Evolutionary conservation across 2,888 invertebrate genomes (phyloP), one percentile per base, ranked within the genome.

Genomic region (Abrostola tripartita): DNA sequence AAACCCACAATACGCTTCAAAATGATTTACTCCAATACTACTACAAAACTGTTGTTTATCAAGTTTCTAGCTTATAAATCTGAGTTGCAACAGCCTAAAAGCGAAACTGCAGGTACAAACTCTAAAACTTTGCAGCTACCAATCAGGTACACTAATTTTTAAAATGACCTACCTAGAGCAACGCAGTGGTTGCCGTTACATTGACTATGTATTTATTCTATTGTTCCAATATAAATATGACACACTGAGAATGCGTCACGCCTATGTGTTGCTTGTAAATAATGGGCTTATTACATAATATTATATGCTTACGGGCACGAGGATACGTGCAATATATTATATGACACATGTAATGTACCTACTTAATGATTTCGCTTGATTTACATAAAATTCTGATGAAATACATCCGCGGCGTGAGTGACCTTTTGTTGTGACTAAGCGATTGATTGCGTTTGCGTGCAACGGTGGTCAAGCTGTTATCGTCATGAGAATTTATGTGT

Each of bases 261-360:
- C 37, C 37, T 40, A 47, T 42, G 6, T 60, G 57, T 49, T 60
- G 37, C 56, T 57, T 37, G 37, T 36, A 61, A 49, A 73, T 74
- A 64, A 69, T 62, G 38, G 24, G 51, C 41, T 47, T 51, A 59
- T 63, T 63, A 71, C 74, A 63, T 60, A 68, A 62, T 5, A 37
- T 50, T 47, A 61, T 44, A n/a, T 37, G 9, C 42, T 11, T 11
- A 35, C 37, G 4, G 36, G 44, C 6, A 8, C n/a, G 24, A 47
- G 14, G 56, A 35, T 41, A 12, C 35, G 35, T 56, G 14, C 35
- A n/a, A 37, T 36, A 44, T 6, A 35, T 52, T n/a, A 35, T 40
- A 49, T 67, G 72, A 67, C 73, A 52, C 72, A 67, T 71, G 37
- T 5, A 51, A 49, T 37, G 7, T 52, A 51, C 6, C 5, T 55